Evolutionary conservation across 92 coral and sea anemone genomes (phyloP), one percentile per base, ranked within the genome.

Genomic region (Bergia puertoricense): DNA sequence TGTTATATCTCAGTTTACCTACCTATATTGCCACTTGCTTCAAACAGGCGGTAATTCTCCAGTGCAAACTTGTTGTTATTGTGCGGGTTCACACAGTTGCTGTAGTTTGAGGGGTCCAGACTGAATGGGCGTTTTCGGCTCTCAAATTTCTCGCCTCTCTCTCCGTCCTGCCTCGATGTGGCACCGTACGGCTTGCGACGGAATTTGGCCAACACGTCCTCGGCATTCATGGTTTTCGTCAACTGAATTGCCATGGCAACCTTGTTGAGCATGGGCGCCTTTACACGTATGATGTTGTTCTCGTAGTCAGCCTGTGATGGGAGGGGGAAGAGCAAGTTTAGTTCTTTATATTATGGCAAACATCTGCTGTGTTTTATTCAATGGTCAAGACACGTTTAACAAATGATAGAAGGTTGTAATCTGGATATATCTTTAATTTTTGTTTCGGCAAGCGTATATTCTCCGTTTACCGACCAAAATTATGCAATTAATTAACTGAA

Each of bases 11-110:
- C 22, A 38, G 43, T 2, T 23, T 23, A 22, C 93, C 67, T 79
- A 97, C 99, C 99, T 73, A 97, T 97, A 86, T 97, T 97, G 13
- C 99, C 99, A 18, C 99, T 98, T 36, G 94, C 92, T 89, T 97
- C 99, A 69, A 83, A 97, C 77, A 97, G 94, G 87, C 91, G 89
- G 83, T 95, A 94, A 41, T 93, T 88, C 38, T 97, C 96, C 7
- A 93, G 94, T 9, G 99, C 96, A 90, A 94, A 97, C 87, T 91
- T 95, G 93, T 94, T 97, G 79, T 92, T 94, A 71, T 92, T 86
- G 69, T 97, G 98, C 16, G 99, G 94, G 86, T 92, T 95, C 73
- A 95, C 81, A 45, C 98, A 95, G 90, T 95, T 91, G 62, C 89
- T 85, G 85, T 95, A 95, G 36, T 82, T 85, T 0, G 86, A 7